phyloP scores from a whole-genome alignment of 2,113 vertebrate species.

The Ariopsis seemanni region DNA sequence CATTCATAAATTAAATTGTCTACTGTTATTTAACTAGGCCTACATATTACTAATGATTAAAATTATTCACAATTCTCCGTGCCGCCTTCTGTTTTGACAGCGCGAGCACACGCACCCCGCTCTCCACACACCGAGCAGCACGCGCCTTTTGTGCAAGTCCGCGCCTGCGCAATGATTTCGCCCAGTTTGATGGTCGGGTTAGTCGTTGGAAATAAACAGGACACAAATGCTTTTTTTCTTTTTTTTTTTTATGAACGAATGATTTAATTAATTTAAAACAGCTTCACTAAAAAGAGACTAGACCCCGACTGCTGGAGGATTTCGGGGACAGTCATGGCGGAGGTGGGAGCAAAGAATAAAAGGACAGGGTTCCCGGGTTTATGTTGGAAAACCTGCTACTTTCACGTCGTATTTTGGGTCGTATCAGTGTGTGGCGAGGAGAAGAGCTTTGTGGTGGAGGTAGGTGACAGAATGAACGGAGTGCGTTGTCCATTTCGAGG shows the following conservation, averaged over 20 bases:
- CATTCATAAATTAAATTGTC: no score
- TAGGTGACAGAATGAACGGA: constrained; percentile 48
- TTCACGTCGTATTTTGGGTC: constrained; percentile 74
- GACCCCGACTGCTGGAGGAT: constrained; percentile 55
- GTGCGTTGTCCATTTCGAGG: neutral
- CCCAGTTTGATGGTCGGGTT: constrained; percentile 50
- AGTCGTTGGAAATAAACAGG: constrained; percentile 49
- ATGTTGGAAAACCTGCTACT: constrained; percentile 75
- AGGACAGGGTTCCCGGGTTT: constrained; percentile 67
- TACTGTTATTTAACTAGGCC: no score
- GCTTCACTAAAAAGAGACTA: constrained; percentile 62
- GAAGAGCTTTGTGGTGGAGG: constrained; percentile 77
- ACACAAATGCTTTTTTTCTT: constrained; percentile 42
- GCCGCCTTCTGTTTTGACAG: neutral
- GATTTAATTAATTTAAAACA: constrained; percentile 47
- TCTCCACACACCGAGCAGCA: neutral
- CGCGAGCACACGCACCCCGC: neutral
- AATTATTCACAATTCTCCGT: neutral
- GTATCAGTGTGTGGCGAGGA: constrained; percentile 74
- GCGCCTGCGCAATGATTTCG: constrained; percentile 65
- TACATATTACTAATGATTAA: neutral
- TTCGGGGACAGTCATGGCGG: constrained; percentile 69
- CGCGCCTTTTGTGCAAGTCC: constrained; percentile 37
- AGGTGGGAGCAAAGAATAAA: constrained; percentile 64
- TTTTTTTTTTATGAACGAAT: no score